A percentile compares a stretch with the other conserved stretches of the same genome.
These are phyloP conservation scores for Kradibia gibbosae DNA, from an alignment of 1,140 invertebrate genomes.

Conservation along the genomic window DNA sequence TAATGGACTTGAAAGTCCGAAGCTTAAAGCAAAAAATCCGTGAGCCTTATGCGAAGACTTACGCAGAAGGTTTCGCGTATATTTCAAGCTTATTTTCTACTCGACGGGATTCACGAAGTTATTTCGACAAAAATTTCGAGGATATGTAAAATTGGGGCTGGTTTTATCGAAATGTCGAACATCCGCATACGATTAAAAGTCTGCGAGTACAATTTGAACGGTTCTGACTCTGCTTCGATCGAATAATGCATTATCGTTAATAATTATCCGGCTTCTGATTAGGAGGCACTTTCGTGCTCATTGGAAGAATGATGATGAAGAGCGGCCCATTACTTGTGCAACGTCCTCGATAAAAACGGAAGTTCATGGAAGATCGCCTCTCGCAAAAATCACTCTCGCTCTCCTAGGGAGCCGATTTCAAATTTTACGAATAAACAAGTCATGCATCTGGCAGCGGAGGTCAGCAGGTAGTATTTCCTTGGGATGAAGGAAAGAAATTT, in stretches of 20 bases:
- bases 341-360: no score
- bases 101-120: conserved; percentile 12
- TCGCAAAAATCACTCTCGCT: neutral
- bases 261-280: neutral
- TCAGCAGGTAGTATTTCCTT: neutral
- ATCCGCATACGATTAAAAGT: neutral
- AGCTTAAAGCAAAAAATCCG: conserved; percentile 45
- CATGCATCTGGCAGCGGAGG: neutral
- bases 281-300: neutral
- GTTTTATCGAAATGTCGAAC: neutral
- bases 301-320: no score
- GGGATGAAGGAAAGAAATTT: neutral
- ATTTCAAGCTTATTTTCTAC: conserved; percentile 24
- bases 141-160: neutral
- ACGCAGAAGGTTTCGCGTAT: neutral
- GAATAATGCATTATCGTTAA: neutral
- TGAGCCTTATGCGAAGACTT: neutral
- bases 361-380: no score
- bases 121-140: conserved; percentile 16
- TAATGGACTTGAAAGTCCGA: conserved; percentile 54
- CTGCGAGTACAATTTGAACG: no score
- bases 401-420: neutral
- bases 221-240: no score
- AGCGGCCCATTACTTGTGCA: no score
- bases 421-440: neutral